Base-by-base conservation (phyloP, 2,113 vertebrate species). In the Tonatia bakeri region DNA sequence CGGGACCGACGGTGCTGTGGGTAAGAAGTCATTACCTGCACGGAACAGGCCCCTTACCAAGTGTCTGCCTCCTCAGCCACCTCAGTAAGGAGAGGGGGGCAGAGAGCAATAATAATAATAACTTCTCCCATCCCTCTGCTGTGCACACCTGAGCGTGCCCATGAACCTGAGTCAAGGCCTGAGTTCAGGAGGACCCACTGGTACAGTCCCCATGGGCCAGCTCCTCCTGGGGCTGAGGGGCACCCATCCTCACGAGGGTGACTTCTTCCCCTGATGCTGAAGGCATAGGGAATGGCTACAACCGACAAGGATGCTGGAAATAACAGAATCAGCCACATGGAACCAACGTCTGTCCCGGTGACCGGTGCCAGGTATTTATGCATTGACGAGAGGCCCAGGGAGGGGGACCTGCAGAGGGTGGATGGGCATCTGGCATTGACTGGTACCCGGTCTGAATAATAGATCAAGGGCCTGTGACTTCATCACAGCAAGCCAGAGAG, bases 391-490 rank as follows among this genome's bases (percentile, higher is more conserved):
- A 92, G 73, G 56, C n/a, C 76, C 70, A 28, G 82, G 91, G 56
- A 36, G 59, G 81, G 69, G 38, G 40, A 92, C 50, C 50, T 1
- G 54, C 0, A 0, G 89, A 91, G 94, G 43, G 79, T 17, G 85
- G 88, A 36, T 45, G n/a, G 72, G 45, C 2, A 7, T 88, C 90
- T 88, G 95, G 85, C 96, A 86, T 83, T 26, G 95, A 95, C 64
- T 75, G n/a, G 52, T 77, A 56, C 47, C 47, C 54, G 15, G 80
- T 47, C 76, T 96, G 95, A 95, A 92, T 94, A 96, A 97, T 88
- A 95, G 94, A 97, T 97, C 97, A 95, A 93, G 69, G 76, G 70
- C 43, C 87, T 85, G 67, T 79, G 85, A 93, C 94, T 80, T 90
- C 90, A 90, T 70, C 95, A 52, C 43, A 40, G 54, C 81, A 94